Evolutionary conservation across 2,888 invertebrate genomes (phyloP), one percentile per base, ranked within the genome.

Genomic region (Caenorhabditis auriculariae): DNA sequence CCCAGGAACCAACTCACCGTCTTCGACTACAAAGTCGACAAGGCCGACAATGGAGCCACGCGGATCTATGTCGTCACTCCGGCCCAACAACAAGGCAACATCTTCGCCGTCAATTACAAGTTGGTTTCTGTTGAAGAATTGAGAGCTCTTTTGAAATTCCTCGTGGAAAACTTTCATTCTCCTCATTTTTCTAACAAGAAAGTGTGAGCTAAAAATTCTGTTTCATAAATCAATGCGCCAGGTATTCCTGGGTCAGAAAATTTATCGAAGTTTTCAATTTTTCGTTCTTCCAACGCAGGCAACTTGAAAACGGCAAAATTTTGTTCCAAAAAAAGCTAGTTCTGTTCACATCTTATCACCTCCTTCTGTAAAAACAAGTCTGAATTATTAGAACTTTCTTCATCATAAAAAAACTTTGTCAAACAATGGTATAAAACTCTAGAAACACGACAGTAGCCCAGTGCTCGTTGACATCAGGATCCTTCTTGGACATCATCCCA

Each of bases 1-100:
- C 9, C 9, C 15, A 32, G 9, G 15, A 32, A 12, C 32, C 32
- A 32, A 32, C 15, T 32, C 32, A 32, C 9, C 32, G 9, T 9
- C 32, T 58, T 57, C 48, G 62, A 62, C 21, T 77, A 77, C 49
- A 60, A 60, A 42, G 60, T 61, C 27, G 73, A 76, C 56, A 77
- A 77, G 51, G 64, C 73, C 17, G 73, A 71, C 39, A 74, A 75
- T 41, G 76, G 76, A 38, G 65, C 63, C 4, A 72, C 76, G 3
- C 53, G 68, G 12, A 57, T 77, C 23, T 75, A 75, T 44, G 54
- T 76, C 7, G 59, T 76, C 28, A 58, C 70, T 7, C 64, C 66
- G 4, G 46, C 48, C 2, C 60, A 60, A 32, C 61, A 53, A 17
- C 52, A 59, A 23, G 51, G 62, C 45, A 66, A 64, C n/a, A 51